Evolutionary conservation across 1,140 invertebrate genomes (phyloP), one percentile per base, ranked within the genome.

Genomic region (Dinothrombium tinctorium): DNA sequence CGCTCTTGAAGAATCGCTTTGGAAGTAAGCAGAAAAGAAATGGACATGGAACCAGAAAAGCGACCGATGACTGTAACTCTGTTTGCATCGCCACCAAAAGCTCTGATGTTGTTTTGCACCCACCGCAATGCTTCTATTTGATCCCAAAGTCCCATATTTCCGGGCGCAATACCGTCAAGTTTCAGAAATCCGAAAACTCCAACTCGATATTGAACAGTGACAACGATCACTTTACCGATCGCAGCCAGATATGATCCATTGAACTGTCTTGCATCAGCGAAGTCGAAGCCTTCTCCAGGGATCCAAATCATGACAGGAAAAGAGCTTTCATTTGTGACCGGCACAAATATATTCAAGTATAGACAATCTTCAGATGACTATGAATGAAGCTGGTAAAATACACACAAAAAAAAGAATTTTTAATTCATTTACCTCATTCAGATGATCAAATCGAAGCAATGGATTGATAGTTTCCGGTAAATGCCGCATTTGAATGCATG

Each of bases 71-170:
- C 59, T 1, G 87, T 92, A 12, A 95, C 81, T 53, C 82, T 84
- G 11, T 71, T 71, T 0, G 80, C 69, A 61, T 95, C 86, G 1
- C 86, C 87, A 15, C 81, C 81, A 53, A 94, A 92, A 42, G 72
- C 71, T 2, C 69, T 76, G 21, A 92, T 82, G 55, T 92, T 92
- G 56, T 89, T 79, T 54, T 87, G 76, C 32, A 92, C 71, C 82
- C 82, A 87, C 51, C 86, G 80, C 24, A 87, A 59, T 0, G 81
- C 81, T 1, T 82, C 82, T 50, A 87, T 81, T 58, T 89, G 81
- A 58, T 94, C 87, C 74, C 90, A 79, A 17, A 92, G 66, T 0
- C 83, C 87, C 55, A 87, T 86, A 65, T 94, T 92, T 14, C 79
- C 46, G 2, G 15, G 17, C 6, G 31, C 9, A 15, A 19, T 21